Evolutionary conservation across 2,888 invertebrate genomes (phyloP).

Genomic region (Clanis bilineata): DNA sequence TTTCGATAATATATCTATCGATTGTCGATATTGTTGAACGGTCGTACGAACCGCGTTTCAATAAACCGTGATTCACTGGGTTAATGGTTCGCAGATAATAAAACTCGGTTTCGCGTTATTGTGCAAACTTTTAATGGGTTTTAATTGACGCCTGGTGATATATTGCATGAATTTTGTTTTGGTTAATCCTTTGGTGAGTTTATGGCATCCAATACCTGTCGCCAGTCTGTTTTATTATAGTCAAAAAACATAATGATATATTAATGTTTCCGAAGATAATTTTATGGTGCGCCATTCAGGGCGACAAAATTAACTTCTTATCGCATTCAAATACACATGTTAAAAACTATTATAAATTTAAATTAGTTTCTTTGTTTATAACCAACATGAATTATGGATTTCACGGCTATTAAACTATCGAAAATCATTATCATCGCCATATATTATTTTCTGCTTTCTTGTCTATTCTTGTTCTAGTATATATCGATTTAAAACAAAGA

Average conservation of each 20-base stretch:
- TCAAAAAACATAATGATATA: not conserved
- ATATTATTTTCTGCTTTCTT: not conserved
- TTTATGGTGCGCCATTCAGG: constrained; percentile 5
- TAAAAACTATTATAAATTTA: not conserved
- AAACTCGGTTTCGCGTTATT: constrained; percentile 28
- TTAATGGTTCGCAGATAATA: constrained; percentile 39
- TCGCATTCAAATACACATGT: not conserved
- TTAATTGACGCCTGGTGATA: constrained; percentile 31
- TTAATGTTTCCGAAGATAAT: constrained; percentile 1
- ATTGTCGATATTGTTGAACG: constrained; percentile 44
- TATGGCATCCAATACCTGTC: constrained; percentile 7
- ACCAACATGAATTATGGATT: not conserved
- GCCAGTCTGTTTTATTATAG: constrained; percentile 1
- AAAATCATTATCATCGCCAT: not conserved
- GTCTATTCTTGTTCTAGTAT: too few relatives aligned
- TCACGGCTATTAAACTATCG: not conserved
- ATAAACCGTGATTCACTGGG: constrained; percentile 28
- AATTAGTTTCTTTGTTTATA: not conserved
- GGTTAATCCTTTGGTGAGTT: constrained; percentile 2
- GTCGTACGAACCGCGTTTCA: constrained; percentile 51
- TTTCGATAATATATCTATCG: constrained; percentile 62
- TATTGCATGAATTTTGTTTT: constrained; percentile 17
- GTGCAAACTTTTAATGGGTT: constrained; percentile 28
- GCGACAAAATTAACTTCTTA: not conserved
- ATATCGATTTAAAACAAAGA: not conserved